Evolutionary conservation across 2,888 invertebrate species (phyloP).

Genomic region (Miltochrista miniata): DNA sequence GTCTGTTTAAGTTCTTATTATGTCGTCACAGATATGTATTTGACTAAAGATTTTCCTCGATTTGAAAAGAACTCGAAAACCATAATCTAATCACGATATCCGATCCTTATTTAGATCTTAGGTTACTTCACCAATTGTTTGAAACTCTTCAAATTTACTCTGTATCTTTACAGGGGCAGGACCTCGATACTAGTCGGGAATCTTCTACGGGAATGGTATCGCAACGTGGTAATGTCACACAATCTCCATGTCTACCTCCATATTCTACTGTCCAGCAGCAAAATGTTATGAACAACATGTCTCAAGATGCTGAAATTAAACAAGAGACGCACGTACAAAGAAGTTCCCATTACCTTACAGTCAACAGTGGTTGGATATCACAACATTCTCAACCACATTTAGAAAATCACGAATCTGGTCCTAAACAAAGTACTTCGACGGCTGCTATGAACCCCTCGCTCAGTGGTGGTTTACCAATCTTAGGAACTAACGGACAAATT

Average conservation of each 20-base stretch:
- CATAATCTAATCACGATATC: too few relatives aligned
- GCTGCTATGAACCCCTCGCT: constrained; percentile 45
- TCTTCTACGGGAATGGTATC: constrained; percentile 51
- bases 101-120: too few relatives aligned
- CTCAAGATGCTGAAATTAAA: constrained; percentile 60
- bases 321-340: constrained; percentile 69
- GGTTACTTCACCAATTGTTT: too few relatives aligned
- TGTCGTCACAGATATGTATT: too few relatives aligned
- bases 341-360: constrained; percentile 75
- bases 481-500: constrained; percentile 84
- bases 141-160: background rate
- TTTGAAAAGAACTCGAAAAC: too few relatives aligned
- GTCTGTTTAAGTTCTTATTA: too few relatives aligned
- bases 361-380: constrained; percentile 78
- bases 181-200: constrained; percentile 58
- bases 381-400: constrained; percentile 69
- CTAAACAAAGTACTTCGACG: constrained; percentile 46
- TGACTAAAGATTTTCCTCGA: too few relatives aligned
- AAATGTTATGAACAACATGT: constrained; percentile 45
- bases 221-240: constrained; percentile 50
- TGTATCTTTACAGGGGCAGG: constrained; percentile 62
- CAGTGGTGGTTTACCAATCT: constrained; percentile 68
- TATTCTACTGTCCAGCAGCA: constrained; percentile 54
- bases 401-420: constrained; percentile 57
- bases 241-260: constrained; percentile 45